Evolutionary conservation across 2,113 vertebrate genomes (phyloP).

Genomic region (Urocitellus parryii): DNA sequence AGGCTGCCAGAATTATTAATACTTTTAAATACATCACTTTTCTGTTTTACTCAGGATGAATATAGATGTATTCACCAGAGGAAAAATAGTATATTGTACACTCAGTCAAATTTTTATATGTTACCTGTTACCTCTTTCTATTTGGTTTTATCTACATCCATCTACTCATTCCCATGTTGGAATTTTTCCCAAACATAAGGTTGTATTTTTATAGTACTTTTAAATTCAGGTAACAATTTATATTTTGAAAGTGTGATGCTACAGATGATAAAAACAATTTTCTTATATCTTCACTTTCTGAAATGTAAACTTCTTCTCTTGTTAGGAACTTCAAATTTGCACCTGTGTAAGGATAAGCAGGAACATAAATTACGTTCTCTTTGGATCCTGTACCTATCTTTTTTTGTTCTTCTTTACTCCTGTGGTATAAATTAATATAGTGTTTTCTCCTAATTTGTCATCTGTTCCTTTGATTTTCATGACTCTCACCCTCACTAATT

Average conservation of each 20-base stretch:
- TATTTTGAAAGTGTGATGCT: conserved; percentile 1
- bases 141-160: neutral
- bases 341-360: neutral
- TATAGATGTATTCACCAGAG: neutral
- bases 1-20: neutral
- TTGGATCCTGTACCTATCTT: neutral
- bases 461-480: neutral
- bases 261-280: neutral
- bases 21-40: neutral
- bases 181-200: neutral
- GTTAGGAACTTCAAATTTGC: neutral
- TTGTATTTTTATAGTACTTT: conserved; percentile 19
- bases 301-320: neutral
- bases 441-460: neutral
- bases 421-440: neutral
- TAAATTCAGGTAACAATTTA: neutral
- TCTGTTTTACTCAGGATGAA: neutral
- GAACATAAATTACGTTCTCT: neutral
- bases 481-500: neutral
- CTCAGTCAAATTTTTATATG: neutral
- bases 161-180: neutral
- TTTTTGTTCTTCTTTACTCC: neutral
- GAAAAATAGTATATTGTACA: neutral
- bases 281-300: neutral
- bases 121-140: neutral